These are phyloP conservation scores for Atethmia centrago DNA, from an alignment of 2,888 invertebrate genomes.

Conservation along the genomic window DNA sequence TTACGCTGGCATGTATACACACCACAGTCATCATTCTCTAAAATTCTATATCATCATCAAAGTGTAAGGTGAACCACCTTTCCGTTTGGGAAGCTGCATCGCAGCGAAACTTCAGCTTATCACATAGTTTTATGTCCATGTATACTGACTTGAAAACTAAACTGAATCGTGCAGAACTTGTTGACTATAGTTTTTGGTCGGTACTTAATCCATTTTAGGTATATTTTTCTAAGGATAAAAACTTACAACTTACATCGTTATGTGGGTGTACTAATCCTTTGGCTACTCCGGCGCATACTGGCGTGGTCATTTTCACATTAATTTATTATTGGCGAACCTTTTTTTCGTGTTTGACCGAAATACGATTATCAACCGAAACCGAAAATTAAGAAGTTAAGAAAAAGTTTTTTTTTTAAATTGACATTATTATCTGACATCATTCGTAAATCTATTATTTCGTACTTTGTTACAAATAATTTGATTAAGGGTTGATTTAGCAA, in stretches of 20 bases:
- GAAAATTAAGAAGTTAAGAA: too few relatives aligned
- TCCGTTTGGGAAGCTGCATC: not conserved
- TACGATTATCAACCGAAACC: too few relatives aligned
- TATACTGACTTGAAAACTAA: constrained; percentile 27
- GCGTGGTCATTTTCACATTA: not conserved
- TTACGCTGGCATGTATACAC: constrained; percentile 32
- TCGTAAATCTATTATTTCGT: too few relatives aligned
- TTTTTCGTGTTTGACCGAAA: not conserved
- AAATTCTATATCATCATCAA: too few relatives aligned
- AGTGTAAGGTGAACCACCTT: not conserved
- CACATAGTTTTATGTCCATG: constrained; percentile 38
- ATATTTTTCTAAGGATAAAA: not conserved
- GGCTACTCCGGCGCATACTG: not conserved
- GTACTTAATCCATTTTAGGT: not conserved
- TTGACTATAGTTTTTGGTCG: not conserved
- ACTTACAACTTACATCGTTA: too few relatives aligned
- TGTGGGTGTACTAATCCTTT: not conserved
- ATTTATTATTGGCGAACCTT: not conserved
- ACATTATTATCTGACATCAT: too few relatives aligned
- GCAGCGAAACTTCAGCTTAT: constrained; percentile 16
- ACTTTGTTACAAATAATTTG: too few relatives aligned
- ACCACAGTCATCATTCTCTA: not conserved
- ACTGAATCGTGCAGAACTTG: constrained; percentile 33
- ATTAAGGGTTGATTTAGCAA: too few relatives aligned
- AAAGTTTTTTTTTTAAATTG: too few relatives aligned